Evolutionary conservation across 2,888 invertebrate genomes (phyloP).

Genomic region (Caenorhabditis sulstoni): DNA sequence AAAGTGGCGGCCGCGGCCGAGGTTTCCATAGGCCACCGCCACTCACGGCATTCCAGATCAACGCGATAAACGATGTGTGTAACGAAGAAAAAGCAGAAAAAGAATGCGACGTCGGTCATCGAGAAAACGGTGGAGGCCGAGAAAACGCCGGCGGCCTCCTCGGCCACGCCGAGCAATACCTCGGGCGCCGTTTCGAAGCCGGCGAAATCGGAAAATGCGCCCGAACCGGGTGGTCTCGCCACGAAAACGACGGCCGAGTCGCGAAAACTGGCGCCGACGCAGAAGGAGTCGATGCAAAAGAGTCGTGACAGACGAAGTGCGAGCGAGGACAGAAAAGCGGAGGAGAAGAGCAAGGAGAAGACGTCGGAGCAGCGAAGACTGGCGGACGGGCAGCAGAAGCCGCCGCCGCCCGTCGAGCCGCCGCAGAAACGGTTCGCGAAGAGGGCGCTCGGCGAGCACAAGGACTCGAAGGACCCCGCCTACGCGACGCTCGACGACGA

Average conservation of each 20-base stretch:
- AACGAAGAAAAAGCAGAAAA: neutral
- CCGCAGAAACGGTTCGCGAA: constrained; percentile 15
- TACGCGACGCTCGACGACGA: constrained; percentile 31
- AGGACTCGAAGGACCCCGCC: constrained; percentile 15
- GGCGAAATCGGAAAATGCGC: neutral
- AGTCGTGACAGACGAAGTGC: too few species aligned
- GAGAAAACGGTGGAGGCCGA: neutral
- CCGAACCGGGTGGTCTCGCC: too few species aligned
- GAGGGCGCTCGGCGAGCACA: neutral
- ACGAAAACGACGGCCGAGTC: too few species aligned
- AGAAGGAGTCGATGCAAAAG: neutral
- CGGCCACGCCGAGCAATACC: neutral
- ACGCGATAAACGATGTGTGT: neutral
- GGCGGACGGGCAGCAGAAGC: neutral
- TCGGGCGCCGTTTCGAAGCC: neutral
- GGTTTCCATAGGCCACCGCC: too few species aligned
- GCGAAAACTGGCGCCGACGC: too few species aligned
- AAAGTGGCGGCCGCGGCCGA: too few species aligned
- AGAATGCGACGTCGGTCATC: neutral
- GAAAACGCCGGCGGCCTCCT: neutral
- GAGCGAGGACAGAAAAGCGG: neutral
- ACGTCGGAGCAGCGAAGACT: constrained; percentile 8
- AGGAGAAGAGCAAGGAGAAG: constrained; percentile 14
- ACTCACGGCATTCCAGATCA: neutral
- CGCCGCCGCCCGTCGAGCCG: constrained; percentile 1